phyloP scores from a whole-genome alignment of 1,140 invertebrate genomes.

The Megalopta genalis region DNA sequence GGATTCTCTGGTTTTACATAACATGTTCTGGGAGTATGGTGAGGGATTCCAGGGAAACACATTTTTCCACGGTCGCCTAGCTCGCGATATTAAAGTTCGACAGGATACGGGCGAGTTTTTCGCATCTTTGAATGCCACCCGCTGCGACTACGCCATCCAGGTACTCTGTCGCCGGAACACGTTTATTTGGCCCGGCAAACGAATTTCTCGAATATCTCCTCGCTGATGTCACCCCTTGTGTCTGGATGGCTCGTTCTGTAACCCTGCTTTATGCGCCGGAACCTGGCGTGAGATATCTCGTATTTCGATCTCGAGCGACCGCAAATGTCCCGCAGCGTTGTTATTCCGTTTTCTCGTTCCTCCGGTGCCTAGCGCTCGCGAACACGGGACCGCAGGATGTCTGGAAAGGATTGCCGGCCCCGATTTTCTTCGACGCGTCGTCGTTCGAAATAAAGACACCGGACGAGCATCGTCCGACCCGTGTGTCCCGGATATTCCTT shows the following conservation, averaged over 20 bases:
- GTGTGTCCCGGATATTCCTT: constrained; percentile 1
- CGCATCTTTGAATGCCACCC: constrained; percentile 10
- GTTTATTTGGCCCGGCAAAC: constrained; percentile 52
- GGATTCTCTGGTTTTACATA: background rate
- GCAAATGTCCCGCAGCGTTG: constrained; percentile 65
- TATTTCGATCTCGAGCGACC: constrained; percentile 62
- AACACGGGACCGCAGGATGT: constrained; percentile 32
- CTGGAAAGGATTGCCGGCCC: constrained; percentile 23
- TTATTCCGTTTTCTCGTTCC: constrained; percentile 50
- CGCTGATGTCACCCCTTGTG: constrained; percentile 29
- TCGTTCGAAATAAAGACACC: constrained; percentile 6
- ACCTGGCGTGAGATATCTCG: constrained; percentile 50
- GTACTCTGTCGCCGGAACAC: constrained; percentile 23
- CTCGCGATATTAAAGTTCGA: constrained; percentile 33
- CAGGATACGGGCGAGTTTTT: background rate
- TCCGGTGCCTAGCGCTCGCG: background rate
- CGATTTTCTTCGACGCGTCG: constrained; percentile 23
- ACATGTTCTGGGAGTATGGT: background rate
- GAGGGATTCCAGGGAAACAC: background rate
- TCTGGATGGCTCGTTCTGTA: constrained; percentile 43
- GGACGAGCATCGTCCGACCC: background rate
- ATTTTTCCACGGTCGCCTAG: constrained; percentile 15
- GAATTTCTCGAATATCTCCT: constrained; percentile 55
- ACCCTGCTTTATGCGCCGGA: constrained; percentile 46
- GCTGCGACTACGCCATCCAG: constrained; percentile 8